Percentiles rank a stretch among this genome's conserved stretches.
Evolutionary conservation across 92 coral and sea anemone genomes (phyloP).

Genomic region (Ricordea florida): DNA sequence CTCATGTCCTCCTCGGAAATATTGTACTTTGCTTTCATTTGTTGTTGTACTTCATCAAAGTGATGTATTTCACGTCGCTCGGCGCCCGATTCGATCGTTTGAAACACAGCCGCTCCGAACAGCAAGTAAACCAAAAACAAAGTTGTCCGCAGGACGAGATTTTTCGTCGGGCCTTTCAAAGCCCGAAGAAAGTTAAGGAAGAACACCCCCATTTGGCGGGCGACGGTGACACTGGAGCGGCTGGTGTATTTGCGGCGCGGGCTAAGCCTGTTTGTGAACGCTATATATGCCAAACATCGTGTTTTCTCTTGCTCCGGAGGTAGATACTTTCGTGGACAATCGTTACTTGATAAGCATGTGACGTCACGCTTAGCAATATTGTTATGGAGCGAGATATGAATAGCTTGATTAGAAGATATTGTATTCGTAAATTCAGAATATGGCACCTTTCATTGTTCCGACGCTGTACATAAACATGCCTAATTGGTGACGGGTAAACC

Average conservation of each 20-base stretch:
- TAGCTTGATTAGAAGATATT: constrained; percentile 72
- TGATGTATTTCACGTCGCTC: constrained; percentile 85
- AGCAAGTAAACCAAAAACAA: constrained; percentile 86
- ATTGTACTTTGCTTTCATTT: constrained; percentile 83
- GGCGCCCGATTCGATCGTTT: constrained; percentile 97
- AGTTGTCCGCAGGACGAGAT: constrained; percentile 79
- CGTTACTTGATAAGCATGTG: constrained; percentile 74
- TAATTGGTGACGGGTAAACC: constrained; percentile 34
- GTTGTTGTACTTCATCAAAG: constrained; percentile 78
- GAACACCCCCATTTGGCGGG: constrained; percentile 93
- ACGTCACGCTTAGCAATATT: constrained; percentile 83
- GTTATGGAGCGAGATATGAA: constrained; percentile 57
- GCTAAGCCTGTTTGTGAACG: constrained; percentile 33
- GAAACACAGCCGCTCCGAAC: constrained; percentile 96
- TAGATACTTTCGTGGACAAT: constrained; percentile 73
- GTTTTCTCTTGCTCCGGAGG: constrained; percentile 77
- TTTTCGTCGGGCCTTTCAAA: constrained; percentile 95
- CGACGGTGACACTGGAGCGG: constrained; percentile 14
- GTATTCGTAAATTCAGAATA: constrained; percentile 57
- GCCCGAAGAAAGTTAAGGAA: constrained; percentile 95
- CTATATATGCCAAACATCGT: constrained; percentile 41
- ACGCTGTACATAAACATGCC: constrained; percentile 29
- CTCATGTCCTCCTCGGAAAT: constrained; percentile 90
- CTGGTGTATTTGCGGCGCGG: too few relatives aligned
- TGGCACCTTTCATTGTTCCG: constrained; percentile 52